Base-by-base conservation (phyloP, 2,888 invertebrate genomes). In the Protonemura montana region DNA sequence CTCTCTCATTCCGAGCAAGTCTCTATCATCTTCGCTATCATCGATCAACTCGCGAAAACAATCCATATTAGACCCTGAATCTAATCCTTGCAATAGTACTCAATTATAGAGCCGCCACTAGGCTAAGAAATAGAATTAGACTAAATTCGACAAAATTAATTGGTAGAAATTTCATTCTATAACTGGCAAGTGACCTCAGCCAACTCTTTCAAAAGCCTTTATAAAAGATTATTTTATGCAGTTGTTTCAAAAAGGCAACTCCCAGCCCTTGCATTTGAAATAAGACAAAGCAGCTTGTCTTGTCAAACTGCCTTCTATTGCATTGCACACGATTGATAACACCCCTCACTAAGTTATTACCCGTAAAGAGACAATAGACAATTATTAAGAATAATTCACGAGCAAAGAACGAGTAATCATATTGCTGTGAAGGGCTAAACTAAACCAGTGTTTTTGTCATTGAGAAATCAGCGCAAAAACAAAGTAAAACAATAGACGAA, bases 241-340 rank as follows among this genome's bases (percentile, higher is more conserved):
- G 78, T 30, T 29, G 81, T 81, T 30, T 81, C 7, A 16, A 59
- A 21, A 59, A 81, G 81, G 81, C 81, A 81, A 81, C 81, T 81
- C 81, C 81, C 81, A 30, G 1, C 59, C 13, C 59, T 59, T 59
- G 59, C 59, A 59, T 59, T 21, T 10, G 59, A 10, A 10, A 59
- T 13, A 59, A 59, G 13, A 59, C 59, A 59, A 59, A 59, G 59
- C 59, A 13, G 59, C 59, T 59, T 59, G 21, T 59, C 21, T n/a
- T n/a, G n/a, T n/a, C n/a, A n/a, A n/a, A n/a, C n/a, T n/a, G n/a
- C 13, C 41, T 41, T 13, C 5, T 41, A 41, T 41, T 41, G 41
- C 41, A 41, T 13, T 59, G 59, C 59, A 59, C 59, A 16, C 59
- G 35, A 35, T 21, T 59, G 59, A 59, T 21, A 59, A 59, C 59